Percentiles rank a stretch among this genome's conserved stretches.
These are phyloP conservation scores for Odontocerum albicorne DNA, from an alignment of 2,888 invertebrate species.

Conservation along the genomic window DNA sequence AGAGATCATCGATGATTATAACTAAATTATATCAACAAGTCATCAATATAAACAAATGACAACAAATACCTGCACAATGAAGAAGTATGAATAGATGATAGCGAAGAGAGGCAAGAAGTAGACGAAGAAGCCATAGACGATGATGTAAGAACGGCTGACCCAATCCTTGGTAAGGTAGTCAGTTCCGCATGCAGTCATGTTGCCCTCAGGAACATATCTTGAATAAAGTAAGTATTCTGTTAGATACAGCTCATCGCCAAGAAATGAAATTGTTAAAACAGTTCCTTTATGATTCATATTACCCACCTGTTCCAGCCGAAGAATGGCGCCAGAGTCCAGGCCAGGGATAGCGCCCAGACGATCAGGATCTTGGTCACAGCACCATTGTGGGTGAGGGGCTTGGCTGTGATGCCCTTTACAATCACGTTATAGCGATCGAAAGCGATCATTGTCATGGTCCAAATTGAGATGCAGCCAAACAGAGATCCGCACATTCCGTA, in stretches of 20 bases:
- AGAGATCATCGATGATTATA: too few relatives aligned
- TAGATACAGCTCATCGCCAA: too few relatives aligned
- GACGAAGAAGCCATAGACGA: constrained; percentile 76
- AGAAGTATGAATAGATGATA: constrained; percentile 86
- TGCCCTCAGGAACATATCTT: constrained; percentile 91
- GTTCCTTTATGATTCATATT: too few relatives aligned
- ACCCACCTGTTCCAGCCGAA: constrained; percentile 89
- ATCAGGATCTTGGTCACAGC: constrained; percentile 75
- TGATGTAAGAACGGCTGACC: constrained; percentile 77
- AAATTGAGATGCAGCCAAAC: constrained; percentile 88
- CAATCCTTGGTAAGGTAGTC: constrained; percentile 79
- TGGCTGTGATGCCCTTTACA: constrained; percentile 85
- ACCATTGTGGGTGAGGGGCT: constrained; percentile 80
- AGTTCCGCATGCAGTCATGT: constrained; percentile 91
- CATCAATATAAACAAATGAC: too few relatives aligned
- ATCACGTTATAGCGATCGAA: constrained; percentile 94
- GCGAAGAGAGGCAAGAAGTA: constrained; percentile 76
- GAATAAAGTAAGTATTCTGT: too few relatives aligned
- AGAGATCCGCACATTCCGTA: constrained; percentile 87
- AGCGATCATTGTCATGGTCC: constrained; percentile 92
- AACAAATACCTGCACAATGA: constrained; percentile 74
- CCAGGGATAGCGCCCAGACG: constrained; percentile 76
- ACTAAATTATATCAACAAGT: too few relatives aligned
- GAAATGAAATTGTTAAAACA: too few relatives aligned
- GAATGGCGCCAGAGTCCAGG: constrained; percentile 82